These are phyloP conservation scores for Tortricodes alternella DNA, from an alignment of 2,888 invertebrate species.

Conservation along the genomic window DNA sequence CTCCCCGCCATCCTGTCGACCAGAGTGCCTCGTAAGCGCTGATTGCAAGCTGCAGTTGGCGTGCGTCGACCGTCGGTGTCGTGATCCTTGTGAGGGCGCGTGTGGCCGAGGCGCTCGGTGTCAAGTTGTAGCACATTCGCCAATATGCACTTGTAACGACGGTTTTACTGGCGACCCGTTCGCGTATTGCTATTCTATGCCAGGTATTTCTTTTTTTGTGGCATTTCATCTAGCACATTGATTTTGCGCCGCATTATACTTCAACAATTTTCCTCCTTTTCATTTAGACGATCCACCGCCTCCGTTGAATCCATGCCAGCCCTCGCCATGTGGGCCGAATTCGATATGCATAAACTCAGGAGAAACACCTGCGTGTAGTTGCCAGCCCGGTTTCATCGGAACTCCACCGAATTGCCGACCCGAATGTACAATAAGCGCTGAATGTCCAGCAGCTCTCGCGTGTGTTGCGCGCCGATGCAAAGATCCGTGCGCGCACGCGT, in stretches of 20 bases:
- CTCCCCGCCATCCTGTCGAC: constrained; percentile 88
- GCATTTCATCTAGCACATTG: constrained; percentile 40
- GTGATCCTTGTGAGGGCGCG: constrained; percentile 89
- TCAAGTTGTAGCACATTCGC: constrained; percentile 88
- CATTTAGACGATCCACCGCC: constrained; percentile 44
- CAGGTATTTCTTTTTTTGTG: constrained; percentile 65
- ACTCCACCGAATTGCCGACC: constrained; percentile 87
- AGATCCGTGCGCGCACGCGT: constrained; percentile 87
- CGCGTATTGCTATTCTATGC: constrained; percentile 82
- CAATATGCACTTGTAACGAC: constrained; percentile 87
- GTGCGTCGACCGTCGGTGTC: constrained; percentile 87
- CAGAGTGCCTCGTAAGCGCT: constrained; percentile 88
- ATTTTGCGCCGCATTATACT: too few relatives aligned
- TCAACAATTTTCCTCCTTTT: neutral
- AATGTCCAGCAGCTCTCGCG: constrained; percentile 85
- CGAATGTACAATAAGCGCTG: constrained; percentile 86
- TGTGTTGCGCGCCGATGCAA: constrained; percentile 85
- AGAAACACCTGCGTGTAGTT: constrained; percentile 84
- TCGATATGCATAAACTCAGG: constrained; percentile 84
- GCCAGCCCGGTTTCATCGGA: constrained; percentile 84
- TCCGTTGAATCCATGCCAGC: constrained; percentile 83
- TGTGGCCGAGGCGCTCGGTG: constrained; percentile 88
- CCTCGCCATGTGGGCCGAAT: constrained; percentile 87
- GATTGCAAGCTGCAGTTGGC: constrained; percentile 87
- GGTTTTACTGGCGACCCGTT: constrained; percentile 89